phyloP scores from a whole-genome alignment of 2,888 invertebrate genomes.

The Sicus ferrugineus region DNA sequence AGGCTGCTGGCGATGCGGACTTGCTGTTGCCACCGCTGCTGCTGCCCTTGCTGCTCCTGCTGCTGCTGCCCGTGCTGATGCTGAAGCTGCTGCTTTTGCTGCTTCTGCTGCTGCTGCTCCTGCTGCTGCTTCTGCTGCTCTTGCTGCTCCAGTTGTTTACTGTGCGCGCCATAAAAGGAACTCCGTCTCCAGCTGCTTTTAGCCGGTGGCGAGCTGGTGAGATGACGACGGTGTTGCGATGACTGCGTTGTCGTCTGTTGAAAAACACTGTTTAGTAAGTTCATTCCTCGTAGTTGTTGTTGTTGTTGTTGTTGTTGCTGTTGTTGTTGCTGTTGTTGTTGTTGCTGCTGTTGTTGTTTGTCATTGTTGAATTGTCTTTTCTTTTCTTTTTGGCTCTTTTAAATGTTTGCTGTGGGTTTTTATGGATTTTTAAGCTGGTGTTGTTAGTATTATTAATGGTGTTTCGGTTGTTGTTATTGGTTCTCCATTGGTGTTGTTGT shows the following conservation, averaged over 20 bases:
- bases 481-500: neutral
- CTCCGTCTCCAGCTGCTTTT: conserved; percentile 13
- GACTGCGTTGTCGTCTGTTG: neutral
- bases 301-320: neutral
- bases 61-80: conserved; percentile 17
- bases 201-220: conserved; percentile 14
- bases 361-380: neutral
- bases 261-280: neutral
- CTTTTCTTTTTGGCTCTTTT: conserved; percentile 14
- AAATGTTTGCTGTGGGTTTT: conserved; percentile 24
- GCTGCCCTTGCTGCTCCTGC: neutral
- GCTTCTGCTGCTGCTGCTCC: neutral
- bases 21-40: neutral
- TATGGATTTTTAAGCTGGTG: neutral
- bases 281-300: neutral
- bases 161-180: conserved; percentile 30
- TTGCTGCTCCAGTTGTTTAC: conserved; percentile 29
- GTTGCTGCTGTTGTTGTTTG: neutral
- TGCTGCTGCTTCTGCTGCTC: neutral
- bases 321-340: neutral
- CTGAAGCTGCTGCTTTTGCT: conserved; percentile 6
- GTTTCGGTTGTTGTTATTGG: conserved; percentile 16
- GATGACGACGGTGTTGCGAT: neutral
- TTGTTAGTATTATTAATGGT: conserved; percentile 2
- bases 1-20: neutral